Evolutionary conservation across 2,113 vertebrate species (phyloP).

Genomic region (Chlorodrepanis virens): DNA sequence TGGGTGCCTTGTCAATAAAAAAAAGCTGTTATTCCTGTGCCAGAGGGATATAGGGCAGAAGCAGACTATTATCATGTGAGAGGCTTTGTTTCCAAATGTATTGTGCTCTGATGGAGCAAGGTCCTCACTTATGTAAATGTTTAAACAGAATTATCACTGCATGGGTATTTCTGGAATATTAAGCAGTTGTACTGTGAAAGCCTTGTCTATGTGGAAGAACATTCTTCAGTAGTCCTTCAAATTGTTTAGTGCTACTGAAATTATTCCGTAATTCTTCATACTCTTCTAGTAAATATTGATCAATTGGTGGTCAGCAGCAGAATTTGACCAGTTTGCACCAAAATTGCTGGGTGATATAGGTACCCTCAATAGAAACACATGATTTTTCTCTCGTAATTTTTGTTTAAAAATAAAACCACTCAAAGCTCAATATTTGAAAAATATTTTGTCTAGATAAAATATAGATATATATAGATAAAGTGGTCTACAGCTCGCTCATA

Average conservation of each 20-base stretch:
- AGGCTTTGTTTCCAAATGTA: background rate
- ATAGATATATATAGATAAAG: background rate
- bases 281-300: background rate
- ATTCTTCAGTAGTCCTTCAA: background rate
- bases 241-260: background rate
- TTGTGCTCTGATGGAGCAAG: background rate
- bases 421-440: background rate
- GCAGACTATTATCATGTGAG: background rate
- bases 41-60: background rate
- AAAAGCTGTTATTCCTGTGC: background rate
- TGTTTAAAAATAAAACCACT: background rate
- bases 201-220: background rate
- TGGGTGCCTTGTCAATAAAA: background rate
- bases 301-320: background rate
- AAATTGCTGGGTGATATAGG: background rate
- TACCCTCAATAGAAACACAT: background rate
- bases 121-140: background rate
- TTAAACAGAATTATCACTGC: background rate
- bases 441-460: background rate
- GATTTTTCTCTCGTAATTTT: background rate
- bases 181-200: background rate
- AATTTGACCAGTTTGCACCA: background rate
- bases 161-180: background rate
- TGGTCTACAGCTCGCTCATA: background rate
- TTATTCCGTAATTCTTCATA: background rate